phyloP scores from a whole-genome alignment of 2,888 invertebrate species.

The Hirtodrosophila duncani region DNA sequence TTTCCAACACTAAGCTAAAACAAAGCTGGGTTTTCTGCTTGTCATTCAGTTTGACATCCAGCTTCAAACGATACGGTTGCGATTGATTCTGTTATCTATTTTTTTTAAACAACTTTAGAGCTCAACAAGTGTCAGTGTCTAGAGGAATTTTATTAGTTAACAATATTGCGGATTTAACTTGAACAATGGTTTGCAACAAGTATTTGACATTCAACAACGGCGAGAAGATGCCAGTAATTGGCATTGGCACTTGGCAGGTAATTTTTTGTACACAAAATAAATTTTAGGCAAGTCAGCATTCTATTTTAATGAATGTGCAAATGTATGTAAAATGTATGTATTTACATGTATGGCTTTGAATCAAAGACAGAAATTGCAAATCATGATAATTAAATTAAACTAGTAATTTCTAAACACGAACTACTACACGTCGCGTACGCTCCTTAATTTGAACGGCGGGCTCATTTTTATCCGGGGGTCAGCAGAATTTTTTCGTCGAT shows the following conservation, averaged over 20 bases:
- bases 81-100: too few species aligned
- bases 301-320: not conserved
- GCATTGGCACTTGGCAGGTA: constrained; percentile 90
- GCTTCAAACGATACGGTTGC: too few species aligned
- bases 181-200: constrained; percentile 22
- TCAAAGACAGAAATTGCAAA: too few species aligned
- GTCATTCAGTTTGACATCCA: too few species aligned
- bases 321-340: not conserved
- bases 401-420: not conserved
- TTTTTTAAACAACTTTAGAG: too few species aligned
- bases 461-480: not conserved
- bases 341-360: not conserved
- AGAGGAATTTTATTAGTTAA: too few species aligned
- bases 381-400: too few species aligned
- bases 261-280: constrained; percentile 27
- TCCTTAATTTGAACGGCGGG: not conserved
- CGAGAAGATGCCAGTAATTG: constrained; percentile 84
- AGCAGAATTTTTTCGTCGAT: not conserved
- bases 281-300: not conserved
- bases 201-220: constrained; percentile 79
- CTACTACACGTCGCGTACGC: not conserved
- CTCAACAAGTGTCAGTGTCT: too few species aligned
- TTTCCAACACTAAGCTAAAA: too few species aligned
- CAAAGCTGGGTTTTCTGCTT: constrained; percentile 2
- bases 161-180: too few species aligned